phyloP scores from a whole-genome alignment of 2,888 invertebrate species.

The Microctonus hyperodae region DNA sequence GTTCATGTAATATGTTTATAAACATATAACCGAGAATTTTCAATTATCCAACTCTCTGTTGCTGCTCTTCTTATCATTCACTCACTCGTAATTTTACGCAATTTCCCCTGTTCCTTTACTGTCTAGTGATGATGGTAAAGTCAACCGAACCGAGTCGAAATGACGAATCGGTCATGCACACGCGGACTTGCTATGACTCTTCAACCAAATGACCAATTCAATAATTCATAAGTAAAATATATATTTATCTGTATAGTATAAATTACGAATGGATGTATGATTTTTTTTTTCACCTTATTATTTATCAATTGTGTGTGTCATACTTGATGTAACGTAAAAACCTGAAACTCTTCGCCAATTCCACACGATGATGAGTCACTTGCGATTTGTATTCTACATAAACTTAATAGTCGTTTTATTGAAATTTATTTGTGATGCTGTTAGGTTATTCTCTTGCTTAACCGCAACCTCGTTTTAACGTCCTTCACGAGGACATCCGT shows the following conservation, averaged over 20 bases:
- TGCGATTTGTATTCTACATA: neutral
- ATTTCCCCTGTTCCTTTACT: neutral
- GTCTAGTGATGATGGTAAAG: neutral
- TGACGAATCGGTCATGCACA: conserved; percentile 37
- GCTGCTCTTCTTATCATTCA: conserved; percentile 29
- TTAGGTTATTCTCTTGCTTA: conserved; percentile 1
- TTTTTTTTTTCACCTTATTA: neutral
- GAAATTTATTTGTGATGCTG: neutral
- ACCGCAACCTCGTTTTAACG: neutral
- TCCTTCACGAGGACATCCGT: neutral
- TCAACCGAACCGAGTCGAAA: conserved; percentile 11
- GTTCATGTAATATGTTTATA: conserved; percentile 1
- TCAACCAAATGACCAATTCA: conserved; percentile 2
- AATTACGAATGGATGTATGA: neutral
- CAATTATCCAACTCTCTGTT: conserved; percentile 33
- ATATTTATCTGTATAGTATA: neutral
- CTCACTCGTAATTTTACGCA: conserved; percentile 29
- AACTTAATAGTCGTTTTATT: neutral
- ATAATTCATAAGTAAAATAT: neutral
- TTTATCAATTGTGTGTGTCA: neutral
- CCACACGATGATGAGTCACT: neutral
- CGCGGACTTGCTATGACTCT: conserved; percentile 18
- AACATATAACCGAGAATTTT: conserved; percentile 2
- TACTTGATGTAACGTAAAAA: neutral
- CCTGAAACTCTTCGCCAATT: neutral